phyloP scores from a whole-genome alignment of 2,797 vertebrate species.

The Gobionotothen gibberifrons region DNA sequence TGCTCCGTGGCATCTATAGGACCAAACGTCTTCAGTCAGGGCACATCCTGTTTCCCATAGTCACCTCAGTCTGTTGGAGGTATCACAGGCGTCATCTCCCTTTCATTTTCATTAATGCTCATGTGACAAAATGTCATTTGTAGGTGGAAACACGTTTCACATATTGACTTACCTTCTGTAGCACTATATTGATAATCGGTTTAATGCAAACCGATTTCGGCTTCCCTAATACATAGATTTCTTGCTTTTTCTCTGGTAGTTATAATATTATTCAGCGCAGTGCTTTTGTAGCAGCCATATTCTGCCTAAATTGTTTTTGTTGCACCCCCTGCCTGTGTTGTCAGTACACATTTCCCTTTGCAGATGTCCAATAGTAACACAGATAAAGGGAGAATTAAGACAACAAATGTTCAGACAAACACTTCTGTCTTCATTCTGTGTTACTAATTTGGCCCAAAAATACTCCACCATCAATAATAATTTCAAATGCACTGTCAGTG shows the following conservation, averaged over 20 bases:
- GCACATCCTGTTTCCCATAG: neutral
- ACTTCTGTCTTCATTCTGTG: conserved; percentile 16
- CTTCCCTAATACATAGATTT: no score
- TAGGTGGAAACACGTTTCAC: neutral
- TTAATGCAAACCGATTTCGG: no score
- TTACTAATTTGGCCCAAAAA: conserved; percentile 9
- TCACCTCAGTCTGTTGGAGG: neutral
- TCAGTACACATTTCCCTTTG: conserved; percentile 24
- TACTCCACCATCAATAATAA: conserved; percentile 6
- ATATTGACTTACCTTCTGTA: neutral
- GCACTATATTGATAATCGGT: no score
- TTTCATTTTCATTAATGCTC: neutral
- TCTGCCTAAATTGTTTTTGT: conserved; percentile 45
- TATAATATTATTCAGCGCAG: conserved; percentile 1
- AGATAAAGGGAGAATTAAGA: conserved; percentile 25
- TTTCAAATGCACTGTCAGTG: conserved; percentile 39
- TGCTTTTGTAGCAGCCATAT: conserved; percentile 52
- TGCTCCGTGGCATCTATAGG: conserved; percentile 20
- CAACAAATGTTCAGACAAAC: conserved; percentile 17
- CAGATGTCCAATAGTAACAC: conserved; percentile 22
- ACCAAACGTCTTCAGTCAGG: conserved; percentile 25
- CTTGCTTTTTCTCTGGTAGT: no score
- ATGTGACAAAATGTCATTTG: neutral
- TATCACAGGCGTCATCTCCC: neutral
- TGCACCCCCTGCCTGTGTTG: conserved; percentile 32